Base-by-base conservation (phyloP, 2,797 vertebrate genomes). In the Geotrypetes seraphini region DNA sequence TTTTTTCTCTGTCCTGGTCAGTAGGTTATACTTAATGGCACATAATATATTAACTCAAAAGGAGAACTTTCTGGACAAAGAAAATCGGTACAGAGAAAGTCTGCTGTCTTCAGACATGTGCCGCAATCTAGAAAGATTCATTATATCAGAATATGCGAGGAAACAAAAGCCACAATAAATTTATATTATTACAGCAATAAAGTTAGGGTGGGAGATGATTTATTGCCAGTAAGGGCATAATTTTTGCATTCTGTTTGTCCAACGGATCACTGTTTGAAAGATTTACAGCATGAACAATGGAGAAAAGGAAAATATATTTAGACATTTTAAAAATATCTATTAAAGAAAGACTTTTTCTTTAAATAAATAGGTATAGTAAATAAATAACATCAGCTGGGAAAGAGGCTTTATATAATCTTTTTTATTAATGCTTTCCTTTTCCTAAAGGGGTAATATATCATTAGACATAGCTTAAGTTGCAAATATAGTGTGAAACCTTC, bases 1-100 rank as follows among this genome's bases (percentile, higher is more conserved):
- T n/a, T n/a, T n/a, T 60, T 44, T 57, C 55, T 75, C 72, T 76
- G 63, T 75, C 73, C 78, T 70, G 64, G 63, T 45, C 41, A 45
- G 23, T 57, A n/a, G 55, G 63, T 65, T 70, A 64, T 65, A 68
- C 66, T 64, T 51, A 53, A 47, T 53, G 50, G 50, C 66, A 60
- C 44, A 49, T 60, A 62, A 66, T 69, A 63, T 66, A 79, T 75
- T 69, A 75, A 68, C 65, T 66, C 39, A 45, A 63, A n/a, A n/a
- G n/a, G n/a, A n/a, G n/a, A n/a, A n/a, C n/a, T n/a, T n/a, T 7
- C 20, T 16, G 11, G n/a, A 16, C 31, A 21, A 34, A 24, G 30
- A 19, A 43, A 50, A 52, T 13, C 18, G 40, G 21, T 31, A 57
- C 13, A 22, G 31, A 37, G 26, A 33, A 36, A 58, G 47, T 43